Evolutionary conservation across 1,140 invertebrate genomes (phyloP).

Genomic region (Leucophenga varia): DNA sequence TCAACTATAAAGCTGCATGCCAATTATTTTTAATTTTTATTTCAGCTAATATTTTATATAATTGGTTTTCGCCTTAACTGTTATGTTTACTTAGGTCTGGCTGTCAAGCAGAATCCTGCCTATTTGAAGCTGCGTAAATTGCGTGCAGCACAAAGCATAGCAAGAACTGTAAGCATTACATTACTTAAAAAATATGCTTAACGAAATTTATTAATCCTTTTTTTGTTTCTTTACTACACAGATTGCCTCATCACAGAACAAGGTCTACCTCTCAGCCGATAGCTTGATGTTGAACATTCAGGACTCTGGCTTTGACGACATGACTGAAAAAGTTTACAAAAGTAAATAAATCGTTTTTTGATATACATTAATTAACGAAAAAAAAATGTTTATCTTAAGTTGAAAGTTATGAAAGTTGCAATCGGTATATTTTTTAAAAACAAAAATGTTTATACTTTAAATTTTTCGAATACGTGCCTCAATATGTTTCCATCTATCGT

Average conservation of each 20-base stretch:
- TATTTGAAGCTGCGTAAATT: constrained; percentile 98
- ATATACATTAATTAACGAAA: constrained; percentile 13
- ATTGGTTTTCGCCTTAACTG: constrained; percentile 66
- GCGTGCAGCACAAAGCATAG: constrained; percentile 94
- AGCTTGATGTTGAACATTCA: constrained; percentile 97
- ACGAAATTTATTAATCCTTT: too few species aligned
- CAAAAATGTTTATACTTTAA: too few species aligned
- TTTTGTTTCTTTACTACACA: too few species aligned
- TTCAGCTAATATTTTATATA: constrained; percentile 4
- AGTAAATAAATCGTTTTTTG: constrained; percentile 63
- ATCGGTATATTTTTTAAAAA: constrained; percentile 32
- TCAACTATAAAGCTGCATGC: too few species aligned
- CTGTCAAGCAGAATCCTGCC: constrained; percentile 92
- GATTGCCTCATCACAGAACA: constrained; percentile 93
- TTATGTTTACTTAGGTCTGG: constrained; percentile 84
- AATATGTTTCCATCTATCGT: constrained; percentile 25
- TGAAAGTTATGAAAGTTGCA: constrained; percentile 15
- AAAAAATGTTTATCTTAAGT: constrained; percentile 43
- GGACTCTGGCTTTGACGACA: constrained; percentile 89
- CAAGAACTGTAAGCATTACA: constrained; percentile 83
- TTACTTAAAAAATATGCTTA: too few species aligned
- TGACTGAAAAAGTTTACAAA: constrained; percentile 77
- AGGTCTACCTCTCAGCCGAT: constrained; percentile 89
- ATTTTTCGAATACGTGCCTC: constrained; percentile 31
- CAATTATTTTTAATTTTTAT: too few species aligned